Percentiles rank a stretch among this genome's conserved stretches.
phyloP scores from a whole-genome alignment of 2,888 invertebrate species.

The Chymomyza caudatula region DNA sequence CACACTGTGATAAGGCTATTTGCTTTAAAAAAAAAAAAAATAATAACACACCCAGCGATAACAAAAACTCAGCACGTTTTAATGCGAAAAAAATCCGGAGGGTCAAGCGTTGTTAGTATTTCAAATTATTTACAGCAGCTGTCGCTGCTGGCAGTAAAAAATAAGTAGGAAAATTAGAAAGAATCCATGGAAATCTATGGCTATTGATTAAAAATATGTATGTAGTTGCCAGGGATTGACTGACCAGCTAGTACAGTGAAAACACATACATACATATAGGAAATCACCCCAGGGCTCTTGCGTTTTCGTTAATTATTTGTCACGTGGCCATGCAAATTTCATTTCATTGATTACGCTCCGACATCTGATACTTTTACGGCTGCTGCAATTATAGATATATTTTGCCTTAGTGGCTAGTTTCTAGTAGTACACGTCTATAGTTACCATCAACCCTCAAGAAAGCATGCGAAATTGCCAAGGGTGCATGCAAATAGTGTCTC shows the following conservation, averaged over 20 bases:
- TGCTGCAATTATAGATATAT: conserved; percentile 59
- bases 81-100: conserved; percentile 34
- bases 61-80: conserved; percentile 18
- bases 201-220: conserved; percentile 45
- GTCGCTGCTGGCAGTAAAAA: conserved; percentile 44
- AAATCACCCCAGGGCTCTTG: not conserved
- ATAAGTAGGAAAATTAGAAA: conserved; percentile 23
- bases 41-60: not conserved
- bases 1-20: conserved; percentile 63
- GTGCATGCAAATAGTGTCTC: not conserved
- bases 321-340: conserved; percentile 76
- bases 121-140: conserved; percentile 54
- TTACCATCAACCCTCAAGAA: not conserved
- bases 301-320: conserved; percentile 68
- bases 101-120: conserved; percentile 60
- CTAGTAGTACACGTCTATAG: not conserved
- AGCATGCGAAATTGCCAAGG: not conserved
- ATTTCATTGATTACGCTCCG: conserved; percentile 60
- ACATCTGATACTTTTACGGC: conserved; percentile 60
- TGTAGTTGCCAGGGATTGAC: not conserved
- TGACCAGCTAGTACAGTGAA: not conserved
- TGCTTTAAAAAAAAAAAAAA: conserved; percentile 50
- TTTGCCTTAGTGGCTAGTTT: not conserved
- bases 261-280: not conserved
- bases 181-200: conserved; percentile 5